phyloP scores from a whole-genome alignment of 2,888 invertebrate genomes.

The Lithophane ornitopus region DNA sequence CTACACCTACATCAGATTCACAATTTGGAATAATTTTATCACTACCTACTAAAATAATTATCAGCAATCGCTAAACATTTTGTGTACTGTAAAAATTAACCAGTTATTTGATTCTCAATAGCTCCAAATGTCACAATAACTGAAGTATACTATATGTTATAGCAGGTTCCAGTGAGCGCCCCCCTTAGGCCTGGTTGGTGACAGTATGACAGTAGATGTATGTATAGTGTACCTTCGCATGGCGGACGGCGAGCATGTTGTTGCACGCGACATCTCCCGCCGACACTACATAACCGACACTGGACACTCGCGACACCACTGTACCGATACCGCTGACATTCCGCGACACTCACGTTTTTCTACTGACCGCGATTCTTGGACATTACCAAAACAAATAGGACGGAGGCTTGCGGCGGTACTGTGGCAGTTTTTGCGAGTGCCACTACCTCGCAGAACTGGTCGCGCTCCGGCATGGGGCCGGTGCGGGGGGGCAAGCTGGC shows the following conservation, averaged over 20 bases:
- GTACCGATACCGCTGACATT: slow-evolving; percentile 58
- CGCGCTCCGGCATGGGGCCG: slow-evolving; percentile 34
- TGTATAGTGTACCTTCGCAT: slow-evolving; percentile 79
- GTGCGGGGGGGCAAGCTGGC: slow-evolving; percentile 15
- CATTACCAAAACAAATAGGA: slow-evolving; percentile 73
- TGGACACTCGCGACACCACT: slow-evolving; percentile 60
- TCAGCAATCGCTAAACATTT: background rate
- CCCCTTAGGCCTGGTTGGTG: background rate
- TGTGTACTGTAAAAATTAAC: background rate
- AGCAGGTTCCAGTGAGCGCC: background rate
- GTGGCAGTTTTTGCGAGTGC: slow-evolving; percentile 73
- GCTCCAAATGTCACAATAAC: background rate
- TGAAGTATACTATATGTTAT: background rate
- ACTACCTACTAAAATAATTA: background rate
- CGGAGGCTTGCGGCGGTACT: slow-evolving; percentile 65
- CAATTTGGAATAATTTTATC: background rate
- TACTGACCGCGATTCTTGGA: slow-evolving; percentile 59
- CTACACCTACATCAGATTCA: slow-evolving; percentile 17
- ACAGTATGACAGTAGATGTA: slow-evolving; percentile 21
- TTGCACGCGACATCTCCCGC: slow-evolving; percentile 75
- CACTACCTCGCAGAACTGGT: slow-evolving; percentile 64
- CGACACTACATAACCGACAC: slow-evolving; percentile 65
- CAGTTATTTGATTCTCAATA: background rate
- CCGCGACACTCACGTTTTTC: slow-evolving; percentile 55
- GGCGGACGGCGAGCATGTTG: slow-evolving; percentile 83